These are phyloP conservation scores for Mechanitis messenoides DNA, from an alignment of 2,888 invertebrate species.

Conservation along the genomic window DNA sequence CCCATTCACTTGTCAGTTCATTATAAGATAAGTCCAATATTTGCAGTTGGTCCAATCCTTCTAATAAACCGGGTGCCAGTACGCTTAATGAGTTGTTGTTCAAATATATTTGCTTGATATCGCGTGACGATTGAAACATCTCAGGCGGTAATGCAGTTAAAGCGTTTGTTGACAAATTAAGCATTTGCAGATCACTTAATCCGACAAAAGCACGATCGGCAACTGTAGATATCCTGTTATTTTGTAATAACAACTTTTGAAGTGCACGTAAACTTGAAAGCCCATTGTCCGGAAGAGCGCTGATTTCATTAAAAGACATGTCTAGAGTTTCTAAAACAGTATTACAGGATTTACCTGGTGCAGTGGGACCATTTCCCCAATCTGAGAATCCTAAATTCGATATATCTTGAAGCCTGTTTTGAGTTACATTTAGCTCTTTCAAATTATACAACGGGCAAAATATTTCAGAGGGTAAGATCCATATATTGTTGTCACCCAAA, in stretches of 20 bases:
- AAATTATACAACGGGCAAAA: conserved; percentile 84
- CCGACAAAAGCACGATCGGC: conserved; percentile 86
- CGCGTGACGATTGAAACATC: conserved; percentile 83
- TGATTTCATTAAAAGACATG: conserved; percentile 84
- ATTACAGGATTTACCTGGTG: conserved; percentile 82
- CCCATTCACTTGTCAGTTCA: conserved; percentile 85
- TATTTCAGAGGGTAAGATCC: conserved; percentile 83
- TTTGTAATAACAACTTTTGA: conserved; percentile 82
- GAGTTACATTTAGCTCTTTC: conserved; percentile 82
- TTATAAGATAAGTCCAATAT: conserved; percentile 84
- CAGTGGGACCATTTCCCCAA: conserved; percentile 81
- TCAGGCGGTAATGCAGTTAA: conserved; percentile 86
- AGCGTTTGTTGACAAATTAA: conserved; percentile 88
- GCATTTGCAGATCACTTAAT: conserved; percentile 79
- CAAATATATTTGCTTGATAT: conserved; percentile 83
- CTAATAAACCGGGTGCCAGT: conserved; percentile 84
- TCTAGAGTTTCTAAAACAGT: conserved; percentile 82
- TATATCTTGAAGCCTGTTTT: conserved; percentile 87
- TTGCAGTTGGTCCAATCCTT: conserved; percentile 83
- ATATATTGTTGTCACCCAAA: conserved; percentile 85
- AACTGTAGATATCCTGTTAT: conserved; percentile 84
- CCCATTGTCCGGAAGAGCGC: conserved; percentile 81
- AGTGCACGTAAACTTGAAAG: conserved; percentile 83
- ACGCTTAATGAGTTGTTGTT: conserved; percentile 87
- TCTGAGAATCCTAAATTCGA: conserved; percentile 85